Conservation (phyloP, 2,113 vertebrate genomes). For the Gavia stellata region DNA sequence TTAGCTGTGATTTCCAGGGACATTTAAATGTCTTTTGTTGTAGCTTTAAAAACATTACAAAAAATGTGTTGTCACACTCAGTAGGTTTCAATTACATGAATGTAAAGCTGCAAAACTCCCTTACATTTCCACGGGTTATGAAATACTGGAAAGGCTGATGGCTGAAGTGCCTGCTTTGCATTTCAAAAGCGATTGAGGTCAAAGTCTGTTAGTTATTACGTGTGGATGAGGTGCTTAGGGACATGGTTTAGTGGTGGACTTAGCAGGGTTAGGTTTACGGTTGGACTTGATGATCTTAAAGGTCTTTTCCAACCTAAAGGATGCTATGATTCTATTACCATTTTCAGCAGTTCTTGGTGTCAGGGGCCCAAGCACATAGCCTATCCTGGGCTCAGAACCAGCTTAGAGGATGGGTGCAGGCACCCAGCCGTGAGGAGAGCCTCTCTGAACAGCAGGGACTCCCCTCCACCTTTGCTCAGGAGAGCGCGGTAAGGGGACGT, state of each 20-base stretch:
- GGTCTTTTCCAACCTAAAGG: too few relatives aligned
- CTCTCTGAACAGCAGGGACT: accelerated
- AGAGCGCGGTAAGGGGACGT: accelerated
- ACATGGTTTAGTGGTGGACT: too few relatives aligned
- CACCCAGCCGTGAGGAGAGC: not conserved
- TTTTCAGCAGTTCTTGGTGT: not conserved
- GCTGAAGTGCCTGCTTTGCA: not conserved
- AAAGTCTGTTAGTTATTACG: slow-evolving; percentile 31
- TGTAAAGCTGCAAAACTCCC: accelerated
- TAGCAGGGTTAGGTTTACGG: too few relatives aligned
- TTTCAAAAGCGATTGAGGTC: slow-evolving; percentile 1
- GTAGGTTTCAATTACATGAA: not conserved
- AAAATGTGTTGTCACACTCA: not conserved
- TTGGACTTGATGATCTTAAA: too few relatives aligned
- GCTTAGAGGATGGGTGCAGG: not conserved
- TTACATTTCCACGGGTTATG: not conserved
- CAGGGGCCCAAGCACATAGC: not conserved
- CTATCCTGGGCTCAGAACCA: not conserved
- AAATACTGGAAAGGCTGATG: not conserved
- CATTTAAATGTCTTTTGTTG: not conserved
- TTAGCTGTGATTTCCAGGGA: not conserved
- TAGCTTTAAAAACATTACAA: not conserved
- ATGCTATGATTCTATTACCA: too few relatives aligned
- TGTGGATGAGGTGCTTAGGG: too few relatives aligned
- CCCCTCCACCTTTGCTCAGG: not conserved